Base-by-base conservation (phyloP, 2,113 vertebrate genomes). In the Aegotheles bennettii region DNA sequence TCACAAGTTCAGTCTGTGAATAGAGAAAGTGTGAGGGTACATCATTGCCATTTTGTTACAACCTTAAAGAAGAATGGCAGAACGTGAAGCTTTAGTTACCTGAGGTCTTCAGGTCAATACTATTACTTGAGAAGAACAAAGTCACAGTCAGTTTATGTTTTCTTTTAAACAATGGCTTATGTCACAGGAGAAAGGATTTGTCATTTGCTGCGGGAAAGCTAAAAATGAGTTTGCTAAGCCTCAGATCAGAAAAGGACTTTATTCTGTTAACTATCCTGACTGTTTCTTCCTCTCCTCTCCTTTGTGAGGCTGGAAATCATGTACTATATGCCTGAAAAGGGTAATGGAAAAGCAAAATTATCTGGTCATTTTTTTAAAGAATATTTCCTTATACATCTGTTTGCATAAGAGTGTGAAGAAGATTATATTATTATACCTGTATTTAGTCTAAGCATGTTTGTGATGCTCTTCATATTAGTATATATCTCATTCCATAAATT, bases 381-480 rank as follows among this genome's bases (percentile, higher is more conserved):
- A 28, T 56, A 4, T 48, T 74, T 73, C 36, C 28, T 90, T 85
- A 23, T 23, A 36, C 17, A 63, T 71, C 26, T 6, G 2, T 88
- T 95, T 90, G 40, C 60, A 84, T 53, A 75, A 60, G 2, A 89
- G 3, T 0, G 2, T 7, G 7, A 92, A 88, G 31, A 79, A 82
- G n/a, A 81, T 84, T 65, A 29, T 68, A 42, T 92, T 94, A 59
- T 80, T 87, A 57, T 74, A 71, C 25, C 28, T 88, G 53, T 51
- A 84, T 88, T 89, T 89, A 78, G 89, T 86, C 75, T 68, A 90
- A 69, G 70, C 84, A 69, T 93, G 85, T 85, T 92, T 84, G 50
- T 77, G 60, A 59, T 14, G 29, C 12, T 81, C 33, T 68, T 74
- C 40, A 51, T 77, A 33, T 82, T 84, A 61, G 70, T 67, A 24